Base-by-base conservation (phyloP, 2,888 invertebrate genomes). In the Dolichopus griseipennis region DNA sequence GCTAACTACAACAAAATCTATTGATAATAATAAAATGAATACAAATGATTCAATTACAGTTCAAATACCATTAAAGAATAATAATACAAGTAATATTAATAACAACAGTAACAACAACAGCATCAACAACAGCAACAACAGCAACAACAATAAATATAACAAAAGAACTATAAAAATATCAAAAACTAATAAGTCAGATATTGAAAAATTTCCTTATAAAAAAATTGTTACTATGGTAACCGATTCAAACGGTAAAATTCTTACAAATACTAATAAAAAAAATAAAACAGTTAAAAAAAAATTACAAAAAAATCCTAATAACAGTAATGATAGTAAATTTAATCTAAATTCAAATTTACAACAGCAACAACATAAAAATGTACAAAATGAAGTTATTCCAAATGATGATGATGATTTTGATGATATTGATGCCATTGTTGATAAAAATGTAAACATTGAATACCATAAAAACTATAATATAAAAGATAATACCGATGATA, bases 311-410 rank as follows among this genome's bases (percentile, higher is more conserved):
- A 52, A 15, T 52, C 18, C 52, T 18, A 18, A 37, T 52, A 52
- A 2, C 18, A 52, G 52, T 18, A 52, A 52, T 52, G 6, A 5
- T n/a, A 52, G 15, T 52, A 41, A 41, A 2, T 12, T 15, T 12
- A 52, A 12, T 52, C n/a, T 52, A 18, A 52, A 52, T 52, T 52
- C 65, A 66, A 68, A 61, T 63, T 41, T 66, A 18, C 64, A 21
- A 43, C 43, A 21, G 18, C 18, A 34, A 21, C 65, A 33, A 37
- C 12, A 67, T 4, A 64, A 67, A 4, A 41, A 27, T 21, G 27
- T 37, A 27, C n/a, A 4, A 21, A 41, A 12, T n/a, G 66, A 66
- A 41, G 63, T 65, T 12, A 66, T 27, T 43, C 18, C 33, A 21
- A 27, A 65, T 18, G 65, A 37, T 43, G 66, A 52, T n/a, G 52